Evolutionary conservation across 1,140 invertebrate genomes (phyloP), one percentile per base, ranked within the genome.

Genomic region (Zaprionus ghesquierei): DNA sequence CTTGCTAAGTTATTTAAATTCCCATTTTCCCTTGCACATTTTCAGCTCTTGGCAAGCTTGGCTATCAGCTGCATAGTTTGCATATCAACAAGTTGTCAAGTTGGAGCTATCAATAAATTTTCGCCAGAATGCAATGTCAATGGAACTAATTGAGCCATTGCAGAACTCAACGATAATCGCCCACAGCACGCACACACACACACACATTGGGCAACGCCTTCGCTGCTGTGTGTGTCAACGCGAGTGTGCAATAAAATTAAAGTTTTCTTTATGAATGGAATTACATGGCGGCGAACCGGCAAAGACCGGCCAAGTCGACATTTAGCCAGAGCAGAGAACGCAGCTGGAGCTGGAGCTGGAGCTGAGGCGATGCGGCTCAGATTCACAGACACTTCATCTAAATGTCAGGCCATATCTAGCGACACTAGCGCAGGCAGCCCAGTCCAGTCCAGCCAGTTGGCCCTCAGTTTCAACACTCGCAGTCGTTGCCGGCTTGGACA

Each of bases 181-280:
- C 75, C 65, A 54, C 9, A 55, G 31, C 18, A n/a, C 20, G 13
- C 15, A 38, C 38, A 56, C 31, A 51, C 23, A 53, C 58, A 64
- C 44, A 23, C 58, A n/a, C 53, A 53, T 31, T 51, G 12, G 54
- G 25, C 76, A 72, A 87, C 84, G 78, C 82, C 84, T 82, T 69
- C 65, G 41, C 61, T 59, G 46, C 13, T 25, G 60, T 35, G 64
- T 78, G 54, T 82, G 79, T 87, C 82, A 87, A 77, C 74, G 49
- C 27, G 22, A 77, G 63, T 79, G 77, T 75, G 62, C 74, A 77
- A 77, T 82, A 84, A 90, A 85, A 90, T 90, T 90, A 89, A 89
- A 87, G 77, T 90, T 90, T 90, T 89, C 82, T 90, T 90, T 90
- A 90, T 90, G 89, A 90, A 90, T 90, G 82, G 79, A 90, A 90